phyloP scores from a whole-genome alignment of 2,888 invertebrate species.

The Hermaeophaga mercurialis region DNA sequence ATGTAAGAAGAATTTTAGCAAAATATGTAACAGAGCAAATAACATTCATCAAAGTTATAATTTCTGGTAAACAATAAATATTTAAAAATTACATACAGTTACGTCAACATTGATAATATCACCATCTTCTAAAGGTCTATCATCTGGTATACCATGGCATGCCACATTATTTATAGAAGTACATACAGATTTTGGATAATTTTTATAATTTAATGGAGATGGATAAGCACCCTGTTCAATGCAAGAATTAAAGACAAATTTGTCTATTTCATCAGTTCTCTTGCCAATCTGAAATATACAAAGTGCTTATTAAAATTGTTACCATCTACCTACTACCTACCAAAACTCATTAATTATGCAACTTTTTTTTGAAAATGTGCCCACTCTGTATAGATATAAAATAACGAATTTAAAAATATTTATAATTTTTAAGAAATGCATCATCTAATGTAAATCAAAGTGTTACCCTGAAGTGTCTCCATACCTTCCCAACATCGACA shows the following conservation, averaged over 20 bases:
- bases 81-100: conserved; percentile 71
- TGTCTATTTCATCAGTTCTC: conserved; percentile 86
- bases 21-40: too few species aligned
- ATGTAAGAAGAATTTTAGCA: too few species aligned
- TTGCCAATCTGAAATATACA: conserved; percentile 74
- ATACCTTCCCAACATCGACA: too few species aligned
- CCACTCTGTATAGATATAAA: too few species aligned
- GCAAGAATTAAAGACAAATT: conserved; percentile 71
- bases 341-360: too few species aligned
- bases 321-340: too few species aligned
- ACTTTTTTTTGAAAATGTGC: too few species aligned
- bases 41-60: not conserved
- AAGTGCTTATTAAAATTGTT: too few species aligned
- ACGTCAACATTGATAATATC: conserved; percentile 92
- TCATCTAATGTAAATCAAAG: too few species aligned
- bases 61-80: not conserved
- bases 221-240: conserved; percentile 82
- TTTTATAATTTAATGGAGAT: conserved; percentile 83
- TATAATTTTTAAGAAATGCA: too few species aligned
- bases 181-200: conserved; percentile 88
- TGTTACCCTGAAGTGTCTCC: too few species aligned
- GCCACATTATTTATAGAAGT: conserved; percentile 91
- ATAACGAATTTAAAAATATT: too few species aligned
- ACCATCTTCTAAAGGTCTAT: conserved; percentile 77
- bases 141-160: conserved; percentile 93